A percentile compares a stretch with the other conserved stretches of the same genome.
Conservation (phyloP, 2,888 invertebrate species). For the Apamea monoglypha region DNA sequence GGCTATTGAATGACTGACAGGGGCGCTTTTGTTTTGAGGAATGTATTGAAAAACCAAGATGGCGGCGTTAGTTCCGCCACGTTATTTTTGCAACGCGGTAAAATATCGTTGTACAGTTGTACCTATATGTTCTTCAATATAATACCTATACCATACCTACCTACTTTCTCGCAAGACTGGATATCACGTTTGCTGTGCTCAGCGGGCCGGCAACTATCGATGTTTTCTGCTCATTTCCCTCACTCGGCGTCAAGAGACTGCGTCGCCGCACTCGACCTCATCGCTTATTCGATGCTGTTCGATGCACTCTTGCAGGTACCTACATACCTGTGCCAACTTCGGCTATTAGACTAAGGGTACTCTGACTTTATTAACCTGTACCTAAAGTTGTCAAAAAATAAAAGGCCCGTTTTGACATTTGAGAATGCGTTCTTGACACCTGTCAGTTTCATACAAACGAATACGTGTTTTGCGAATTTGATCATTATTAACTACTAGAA, state of each 20-base stretch:
- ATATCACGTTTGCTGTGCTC: conserved; percentile 41
- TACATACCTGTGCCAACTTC: conserved; percentile 13
- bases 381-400: no score
- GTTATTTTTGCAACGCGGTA: neutral
- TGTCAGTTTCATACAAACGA: no score
- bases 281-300: conserved; percentile 43
- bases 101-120: neutral
- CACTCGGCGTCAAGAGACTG: conserved; percentile 59
- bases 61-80: neutral
- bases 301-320: conserved; percentile 11
- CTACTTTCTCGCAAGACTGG: conserved; percentile 4
- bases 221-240: conserved; percentile 66
- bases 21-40: neutral
- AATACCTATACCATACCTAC: neutral
- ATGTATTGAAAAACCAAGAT: neutral
- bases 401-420: no score
- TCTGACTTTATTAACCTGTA: conserved; percentile 28
- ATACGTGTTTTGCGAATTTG: no score
- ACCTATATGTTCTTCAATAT: conserved; percentile 1
- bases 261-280: conserved; percentile 55
- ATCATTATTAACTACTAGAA: no score
- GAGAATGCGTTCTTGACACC: no score
- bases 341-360: conserved; percentile 19
- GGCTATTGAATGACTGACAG: no score
- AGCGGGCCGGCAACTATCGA: conserved; percentile 57